Evolutionary conservation across 1,140 invertebrate genomes (phyloP).

Genomic region (Apis cerana): DNA sequence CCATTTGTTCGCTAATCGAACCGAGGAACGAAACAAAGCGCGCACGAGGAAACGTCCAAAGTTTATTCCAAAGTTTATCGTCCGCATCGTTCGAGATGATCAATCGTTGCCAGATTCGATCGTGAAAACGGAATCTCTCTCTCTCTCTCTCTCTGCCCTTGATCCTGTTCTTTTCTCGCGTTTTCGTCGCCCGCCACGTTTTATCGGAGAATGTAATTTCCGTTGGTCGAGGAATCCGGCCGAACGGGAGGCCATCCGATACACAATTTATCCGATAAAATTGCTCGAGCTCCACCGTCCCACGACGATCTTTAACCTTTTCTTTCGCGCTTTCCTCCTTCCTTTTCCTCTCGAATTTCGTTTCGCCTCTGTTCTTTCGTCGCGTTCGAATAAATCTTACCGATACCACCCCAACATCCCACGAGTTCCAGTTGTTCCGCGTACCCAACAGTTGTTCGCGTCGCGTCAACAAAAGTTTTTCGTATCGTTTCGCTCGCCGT

Average conservation of each 20-base stretch:
- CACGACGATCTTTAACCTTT: conserved; percentile 26
- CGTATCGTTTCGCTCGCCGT: too few relatives aligned
- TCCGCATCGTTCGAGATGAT: not conserved
- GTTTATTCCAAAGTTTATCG: not conserved
- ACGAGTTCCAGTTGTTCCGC: not conserved
- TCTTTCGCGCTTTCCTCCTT: conserved; percentile 42
- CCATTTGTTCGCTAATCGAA: not conserved
- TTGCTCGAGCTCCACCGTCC: conserved; percentile 22
- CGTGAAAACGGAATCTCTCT: conserved; percentile 10
- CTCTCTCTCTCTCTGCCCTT: conserved; percentile 19
- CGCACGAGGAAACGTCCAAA: not conserved
- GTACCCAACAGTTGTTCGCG: not conserved
- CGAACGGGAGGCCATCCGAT: conserved; percentile 70
- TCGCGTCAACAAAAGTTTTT: too few relatives aligned
- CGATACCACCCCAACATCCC: too few relatives aligned
- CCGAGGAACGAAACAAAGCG: not conserved
- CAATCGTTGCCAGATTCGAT: not conserved
- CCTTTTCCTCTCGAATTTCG: not conserved
- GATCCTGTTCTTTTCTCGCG: conserved; percentile 20
- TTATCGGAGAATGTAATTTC: conserved; percentile 75
- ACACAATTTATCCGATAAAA: conserved; percentile 73
- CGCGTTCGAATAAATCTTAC: conserved; percentile 26
- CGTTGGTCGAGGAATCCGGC: conserved; percentile 67
- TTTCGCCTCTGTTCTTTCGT: not conserved
- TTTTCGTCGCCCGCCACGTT: conserved; percentile 57